Evolutionary conservation across 1,140 invertebrate species (phyloP).

Genomic region (Panagrolaimus sp.): DNA sequence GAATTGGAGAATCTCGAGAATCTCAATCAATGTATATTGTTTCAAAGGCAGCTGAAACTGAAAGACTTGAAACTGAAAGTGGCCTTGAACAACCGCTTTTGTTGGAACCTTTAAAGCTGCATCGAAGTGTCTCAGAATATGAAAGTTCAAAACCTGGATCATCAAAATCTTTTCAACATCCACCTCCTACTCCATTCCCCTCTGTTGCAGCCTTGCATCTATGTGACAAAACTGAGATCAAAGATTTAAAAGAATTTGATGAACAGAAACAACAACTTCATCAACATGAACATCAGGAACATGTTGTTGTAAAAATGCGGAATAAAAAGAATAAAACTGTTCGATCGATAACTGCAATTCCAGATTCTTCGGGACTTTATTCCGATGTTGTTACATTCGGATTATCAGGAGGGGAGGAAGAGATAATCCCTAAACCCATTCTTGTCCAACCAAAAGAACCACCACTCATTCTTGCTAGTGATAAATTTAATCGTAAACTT

Average conservation of each 20-base stretch:
- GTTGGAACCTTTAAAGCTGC: neutral
- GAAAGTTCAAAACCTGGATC: neutral
- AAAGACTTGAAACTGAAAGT: conserved; percentile 3
- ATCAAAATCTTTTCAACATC: neutral
- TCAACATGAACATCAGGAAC: neutral
- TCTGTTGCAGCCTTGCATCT: neutral
- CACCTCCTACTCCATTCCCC: neutral
- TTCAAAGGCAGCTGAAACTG: neutral
- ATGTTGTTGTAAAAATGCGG: neutral
- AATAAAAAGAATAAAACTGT: neutral
- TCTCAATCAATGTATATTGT: neutral
- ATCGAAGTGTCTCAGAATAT: neutral
- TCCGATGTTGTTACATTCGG: conserved; percentile 2
- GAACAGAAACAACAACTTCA: neutral
- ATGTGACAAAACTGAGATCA: neutral
- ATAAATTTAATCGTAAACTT: conserved; percentile 15
- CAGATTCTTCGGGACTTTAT: neutral
- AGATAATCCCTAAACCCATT: conserved; percentile 9
- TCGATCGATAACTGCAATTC: neutral
- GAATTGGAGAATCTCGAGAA: neutral
- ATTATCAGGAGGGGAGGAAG: conserved; percentile 4
- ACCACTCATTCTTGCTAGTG: neutral
- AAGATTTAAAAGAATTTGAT: too few relatives aligned
- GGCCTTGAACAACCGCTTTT: neutral
- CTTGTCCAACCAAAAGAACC: conserved; percentile 10